Evolutionary conservation across 1,140 invertebrate species (phyloP).

Genomic region (Meloidogyne exigua): DNA sequence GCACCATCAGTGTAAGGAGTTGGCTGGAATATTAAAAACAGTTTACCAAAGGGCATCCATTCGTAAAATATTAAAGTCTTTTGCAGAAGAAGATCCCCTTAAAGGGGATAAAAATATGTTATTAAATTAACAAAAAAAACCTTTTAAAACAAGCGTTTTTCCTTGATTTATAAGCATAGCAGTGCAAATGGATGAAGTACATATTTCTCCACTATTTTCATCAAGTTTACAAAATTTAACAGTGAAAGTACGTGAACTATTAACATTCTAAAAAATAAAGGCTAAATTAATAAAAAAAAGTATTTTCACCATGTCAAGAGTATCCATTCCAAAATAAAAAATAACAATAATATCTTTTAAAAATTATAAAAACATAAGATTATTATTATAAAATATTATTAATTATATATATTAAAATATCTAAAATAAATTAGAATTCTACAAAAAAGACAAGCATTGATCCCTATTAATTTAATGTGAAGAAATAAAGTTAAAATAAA

Average conservation of each 20-base stretch:
- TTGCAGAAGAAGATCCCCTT: not conserved
- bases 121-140: not conserved
- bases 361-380: not conserved
- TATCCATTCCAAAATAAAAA: not conserved
- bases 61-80: not conserved
- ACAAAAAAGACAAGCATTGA: too few species aligned
- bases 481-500: too few species aligned
- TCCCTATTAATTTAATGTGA: too few species aligned
- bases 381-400: not conserved
- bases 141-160: not conserved
- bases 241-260: not conserved
- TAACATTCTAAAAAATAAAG: not conserved
- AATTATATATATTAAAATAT: too few species aligned
- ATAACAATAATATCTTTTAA: not conserved
- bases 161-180: not conserved
- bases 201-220: not conserved
- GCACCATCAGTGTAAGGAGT: not conserved
- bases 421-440: too few species aligned
- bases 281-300: not conserved
- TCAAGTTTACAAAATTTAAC: slow-evolving; percentile 3
- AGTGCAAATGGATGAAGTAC: not conserved
- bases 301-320: not conserved
- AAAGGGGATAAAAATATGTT: not conserved
- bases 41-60: not conserved
- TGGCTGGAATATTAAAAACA: not conserved